Evolutionary conservation across 2,113 vertebrate species (phyloP).

Genomic region (Spizaetus ornatus): DNA sequence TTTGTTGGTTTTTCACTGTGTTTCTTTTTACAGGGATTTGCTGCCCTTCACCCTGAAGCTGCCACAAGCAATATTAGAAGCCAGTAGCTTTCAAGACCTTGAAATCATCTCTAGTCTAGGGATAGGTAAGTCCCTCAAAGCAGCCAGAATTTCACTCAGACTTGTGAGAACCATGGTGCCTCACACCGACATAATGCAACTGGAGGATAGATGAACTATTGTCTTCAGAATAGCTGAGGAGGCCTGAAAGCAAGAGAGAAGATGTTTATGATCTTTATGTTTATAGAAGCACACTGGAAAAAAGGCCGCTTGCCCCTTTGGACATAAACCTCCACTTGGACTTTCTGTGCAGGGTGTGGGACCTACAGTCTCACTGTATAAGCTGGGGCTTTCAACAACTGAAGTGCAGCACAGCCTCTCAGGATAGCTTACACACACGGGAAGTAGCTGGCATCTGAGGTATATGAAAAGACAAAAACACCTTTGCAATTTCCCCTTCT

Average conservation of each 20-base stretch:
- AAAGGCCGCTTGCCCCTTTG: neutral
- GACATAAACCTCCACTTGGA: neutral
- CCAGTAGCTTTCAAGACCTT: constrained; percentile 82
- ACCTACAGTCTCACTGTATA: neutral
- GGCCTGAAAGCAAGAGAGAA: neutral
- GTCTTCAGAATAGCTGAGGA: neutral
- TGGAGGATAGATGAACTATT: neutral
- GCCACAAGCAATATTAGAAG: constrained; percentile 84
- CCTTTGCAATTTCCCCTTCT: neutral
- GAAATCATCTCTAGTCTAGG: constrained; percentile 86
- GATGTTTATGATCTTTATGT: neutral
- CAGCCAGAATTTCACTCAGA: neutral
- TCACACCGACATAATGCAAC: neutral
- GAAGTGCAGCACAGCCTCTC: accelerated
- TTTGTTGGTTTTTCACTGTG: neutral
- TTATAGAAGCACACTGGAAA: neutral
- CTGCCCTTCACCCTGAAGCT: constrained; percentile 83
- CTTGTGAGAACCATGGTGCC: neutral
- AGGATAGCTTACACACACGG: neutral
- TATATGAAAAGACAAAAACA: neutral
- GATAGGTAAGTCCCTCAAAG: constrained; percentile 78
- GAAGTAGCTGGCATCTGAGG: neutral
- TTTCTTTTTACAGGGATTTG: constrained; percentile 82
- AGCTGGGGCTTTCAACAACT: neutral
- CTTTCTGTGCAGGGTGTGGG: neutral